phyloP scores from a whole-genome alignment of 2,888 invertebrate species.

The Antitype chi region DNA sequence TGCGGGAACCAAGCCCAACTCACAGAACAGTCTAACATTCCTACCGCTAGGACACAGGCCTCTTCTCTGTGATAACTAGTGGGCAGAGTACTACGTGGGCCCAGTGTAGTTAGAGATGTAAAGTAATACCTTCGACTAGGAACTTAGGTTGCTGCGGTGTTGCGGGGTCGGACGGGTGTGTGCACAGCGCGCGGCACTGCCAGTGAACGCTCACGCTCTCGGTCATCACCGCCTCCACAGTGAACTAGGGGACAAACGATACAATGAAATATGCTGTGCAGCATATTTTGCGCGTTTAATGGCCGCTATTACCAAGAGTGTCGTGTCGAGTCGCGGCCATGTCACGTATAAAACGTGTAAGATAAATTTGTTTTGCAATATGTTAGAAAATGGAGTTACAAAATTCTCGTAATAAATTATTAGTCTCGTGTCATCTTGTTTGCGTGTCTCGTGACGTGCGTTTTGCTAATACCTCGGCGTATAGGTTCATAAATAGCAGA shows the following conservation, averaged over 20 bases:
- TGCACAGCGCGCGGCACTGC: conserved; percentile 94
- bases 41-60: background rate
- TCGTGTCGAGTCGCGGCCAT: background rate
- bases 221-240: conserved; percentile 95
- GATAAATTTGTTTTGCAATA: background rate
- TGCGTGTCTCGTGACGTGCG: too few relatives aligned
- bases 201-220: conserved; percentile 96
- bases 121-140: conserved; percentile 83
- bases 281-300: too few relatives aligned
- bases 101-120: too few relatives aligned
- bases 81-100: too few relatives aligned
- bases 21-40: too few relatives aligned
- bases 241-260: conserved; percentile 88
- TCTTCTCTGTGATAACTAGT: background rate
- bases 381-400: too few relatives aligned
- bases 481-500: too few relatives aligned
- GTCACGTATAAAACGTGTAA: background rate
- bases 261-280: background rate
- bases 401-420: background rate
- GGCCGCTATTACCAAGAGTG: too few relatives aligned
- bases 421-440: background rate
- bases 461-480: background rate
- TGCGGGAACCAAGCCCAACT: too few relatives aligned
- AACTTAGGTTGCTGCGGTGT: conserved; percentile 93
- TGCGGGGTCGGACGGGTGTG: conserved; percentile 87